These are phyloP conservation scores for Myotis yumanensis DNA, from an alignment of 2,113 vertebrate genomes.

Conservation along the genomic window DNA sequence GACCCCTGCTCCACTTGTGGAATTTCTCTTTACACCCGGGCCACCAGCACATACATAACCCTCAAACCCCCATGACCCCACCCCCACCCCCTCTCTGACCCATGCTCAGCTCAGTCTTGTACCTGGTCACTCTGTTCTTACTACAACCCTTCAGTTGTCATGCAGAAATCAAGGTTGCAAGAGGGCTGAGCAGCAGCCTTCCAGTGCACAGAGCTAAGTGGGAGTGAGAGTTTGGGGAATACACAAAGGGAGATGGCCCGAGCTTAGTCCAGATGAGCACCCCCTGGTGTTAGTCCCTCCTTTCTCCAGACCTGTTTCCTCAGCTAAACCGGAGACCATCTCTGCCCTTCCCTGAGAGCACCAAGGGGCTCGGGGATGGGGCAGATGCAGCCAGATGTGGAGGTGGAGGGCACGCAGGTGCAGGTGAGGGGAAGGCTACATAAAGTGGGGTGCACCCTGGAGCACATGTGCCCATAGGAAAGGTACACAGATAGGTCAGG, in stretches of 20 bases:
- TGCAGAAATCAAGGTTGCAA: neutral
- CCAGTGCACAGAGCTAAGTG: fast-evolving
- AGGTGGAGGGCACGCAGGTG: neutral
- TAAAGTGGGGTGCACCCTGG: neutral
- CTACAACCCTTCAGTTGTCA: neutral
- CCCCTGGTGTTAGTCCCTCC: neutral
- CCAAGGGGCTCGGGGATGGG: neutral
- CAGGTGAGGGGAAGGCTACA: neutral
- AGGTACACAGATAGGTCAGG: neutral
- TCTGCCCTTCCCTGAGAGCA: neutral
- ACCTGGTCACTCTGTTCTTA: neutral
- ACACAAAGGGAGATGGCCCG: neutral
- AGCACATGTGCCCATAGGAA: neutral
- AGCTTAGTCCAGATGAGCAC: neutral
- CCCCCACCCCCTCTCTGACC: too few species aligned
- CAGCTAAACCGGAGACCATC: neutral
- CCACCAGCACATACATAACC: neutral
- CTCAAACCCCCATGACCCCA: neutral
- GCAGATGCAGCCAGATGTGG: neutral
- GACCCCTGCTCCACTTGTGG: neutral
- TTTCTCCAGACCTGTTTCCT: neutral
- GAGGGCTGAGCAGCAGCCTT: neutral
- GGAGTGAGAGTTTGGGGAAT: neutral
- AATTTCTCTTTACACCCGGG: neutral
- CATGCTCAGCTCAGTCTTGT: neutral